Evolutionary conservation across 1,140 invertebrate species (phyloP), one percentile per base, ranked within the genome.

Genomic region (Saccostrea glomerata): DNA sequence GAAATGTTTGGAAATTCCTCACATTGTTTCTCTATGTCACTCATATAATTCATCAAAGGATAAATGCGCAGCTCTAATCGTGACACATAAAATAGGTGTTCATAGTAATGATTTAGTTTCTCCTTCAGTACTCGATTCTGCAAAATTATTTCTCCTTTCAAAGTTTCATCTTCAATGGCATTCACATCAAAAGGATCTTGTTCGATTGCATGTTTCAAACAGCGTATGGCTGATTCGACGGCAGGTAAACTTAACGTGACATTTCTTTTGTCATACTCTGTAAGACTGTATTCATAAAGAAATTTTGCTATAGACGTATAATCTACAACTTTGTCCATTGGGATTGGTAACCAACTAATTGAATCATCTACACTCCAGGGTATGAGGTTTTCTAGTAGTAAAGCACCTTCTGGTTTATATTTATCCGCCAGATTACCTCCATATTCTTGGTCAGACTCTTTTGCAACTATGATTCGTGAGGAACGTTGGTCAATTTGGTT

Each of bases 381-480:
- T 6, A 77, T 13, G 30, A 36, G 15, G 12, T 25, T 77, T 77
- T 77, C 25, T 17, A 77, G 70, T 15, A 15, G 25, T 15, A 77
- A 77, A 77, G 9, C 25, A 13, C 30, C 25, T 11, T 73, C 30
- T 77, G 23, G 23, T 13, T 30, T 13, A 4, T 30, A 13, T 77
- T 25, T 30, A 30, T 11, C 70, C 70, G 23, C 23, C 30, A 77
- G 3, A 77, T 77, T 30, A 0, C 13, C 25, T 12, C 70, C 25
- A 25, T 40, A 13, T 25, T 77, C 30, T 77, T 15, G 13, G 30
- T 77, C 70, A 30, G 5, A 77, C 15, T 5, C 13, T 25, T 25
- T 77, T 77, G 70, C 70, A 36, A 77, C 25, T 9, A 77, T 77
- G 30, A 77, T 36, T 25, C 70, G 70, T 40, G 70, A 77, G 13